A percentile compares a stretch with the other conserved stretches of the same genome.
phyloP scores from a whole-genome alignment of 1,140 invertebrate genomes.

The Watersipora subatra region DNA sequence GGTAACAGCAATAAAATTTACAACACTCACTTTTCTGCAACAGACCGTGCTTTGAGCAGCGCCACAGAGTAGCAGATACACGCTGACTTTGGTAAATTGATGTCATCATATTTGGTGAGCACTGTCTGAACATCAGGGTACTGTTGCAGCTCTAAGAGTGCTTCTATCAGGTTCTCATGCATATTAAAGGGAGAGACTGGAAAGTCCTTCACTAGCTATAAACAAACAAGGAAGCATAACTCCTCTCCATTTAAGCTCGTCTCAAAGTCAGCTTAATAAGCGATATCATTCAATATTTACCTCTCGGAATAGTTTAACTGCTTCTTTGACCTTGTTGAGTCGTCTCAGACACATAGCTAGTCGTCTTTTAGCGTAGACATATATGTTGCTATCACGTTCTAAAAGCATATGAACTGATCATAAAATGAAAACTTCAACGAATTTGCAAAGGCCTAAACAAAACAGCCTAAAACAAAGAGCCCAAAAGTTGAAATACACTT shows the following conservation, averaged over 20 bases:
- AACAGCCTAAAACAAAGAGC: too few species aligned
- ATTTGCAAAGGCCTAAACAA: too few species aligned
- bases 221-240: slow-evolving; percentile 16
- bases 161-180: slow-evolving; percentile 95
- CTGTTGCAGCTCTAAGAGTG: slow-evolving; percentile 81
- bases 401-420: slow-evolving; percentile 18
- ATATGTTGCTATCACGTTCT: slow-evolving; percentile 77
- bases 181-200: slow-evolving; percentile 91
- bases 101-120: slow-evolving; percentile 90
- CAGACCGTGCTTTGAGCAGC: slow-evolving; percentile 75
- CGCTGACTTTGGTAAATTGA: slow-evolving; percentile 84
- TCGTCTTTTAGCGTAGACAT: slow-evolving; percentile 85
- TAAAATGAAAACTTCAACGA: slow-evolving; percentile 8
- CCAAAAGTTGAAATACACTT: too few species aligned
- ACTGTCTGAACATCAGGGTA: slow-evolving; percentile 94
- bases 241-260: slow-evolving; percentile 2
- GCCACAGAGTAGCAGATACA: slow-evolving; percentile 95
- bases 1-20: too few species aligned
- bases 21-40: slow-evolving; percentile 72
- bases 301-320: slow-evolving; percentile 92
- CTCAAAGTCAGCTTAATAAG: too few species aligned
- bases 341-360: slow-evolving; percentile 93
- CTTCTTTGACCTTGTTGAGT: slow-evolving; percentile 75
- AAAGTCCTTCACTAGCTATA: slow-evolving; percentile 82
- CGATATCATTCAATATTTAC: slow-evolving; percentile 35